Percentiles rank a stretch among this genome's conserved stretches.
These are phyloP conservation scores for Zaprionus obscuricornis DNA, from an alignment of 2,888 invertebrate species.

Conservation along the genomic window DNA sequence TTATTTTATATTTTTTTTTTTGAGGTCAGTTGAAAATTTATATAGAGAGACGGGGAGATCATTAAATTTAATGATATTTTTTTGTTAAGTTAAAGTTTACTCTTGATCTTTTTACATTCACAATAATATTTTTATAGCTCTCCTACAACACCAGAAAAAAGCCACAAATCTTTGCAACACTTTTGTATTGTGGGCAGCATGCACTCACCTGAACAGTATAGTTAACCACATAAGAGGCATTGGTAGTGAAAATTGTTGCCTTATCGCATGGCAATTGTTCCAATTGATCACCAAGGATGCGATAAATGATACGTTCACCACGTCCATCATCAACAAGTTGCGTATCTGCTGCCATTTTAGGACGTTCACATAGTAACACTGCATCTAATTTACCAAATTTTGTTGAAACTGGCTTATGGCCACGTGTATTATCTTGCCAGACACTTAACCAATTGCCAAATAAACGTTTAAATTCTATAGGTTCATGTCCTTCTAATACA, in stretches of 20 bases:
- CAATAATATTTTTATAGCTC: no score
- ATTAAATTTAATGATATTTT: no score
- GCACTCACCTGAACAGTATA: conserved; percentile 85
- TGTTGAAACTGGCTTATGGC: conserved; percentile 84
- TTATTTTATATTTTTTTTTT: no score
- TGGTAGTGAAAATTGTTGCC: conserved; percentile 90
- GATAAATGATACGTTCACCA: conserved; percentile 91
- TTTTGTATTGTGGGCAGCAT: background rate
- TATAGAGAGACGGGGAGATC: no score
- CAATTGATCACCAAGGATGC: conserved; percentile 85
- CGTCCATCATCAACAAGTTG: conserved; percentile 96
- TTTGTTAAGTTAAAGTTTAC: no score
- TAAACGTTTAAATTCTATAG: conserved; percentile 92
- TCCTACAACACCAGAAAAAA: no score
- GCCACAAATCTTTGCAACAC: background rate
- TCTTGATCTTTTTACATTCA: no score
- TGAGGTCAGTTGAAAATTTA: no score
- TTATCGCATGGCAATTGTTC: conserved; percentile 86
- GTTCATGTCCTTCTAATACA: conserved; percentile 92
- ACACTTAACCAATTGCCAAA: conserved; percentile 88
- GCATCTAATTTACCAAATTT: conserved; percentile 92
- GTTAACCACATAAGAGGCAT: conserved; percentile 92
- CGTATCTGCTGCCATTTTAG: conserved; percentile 92
- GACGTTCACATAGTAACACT: conserved; percentile 90
- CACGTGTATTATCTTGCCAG: conserved; percentile 84